Evolutionary conservation across 2,888 invertebrate genomes (phyloP).

Genomic region (Agrotis segetum): DNA sequence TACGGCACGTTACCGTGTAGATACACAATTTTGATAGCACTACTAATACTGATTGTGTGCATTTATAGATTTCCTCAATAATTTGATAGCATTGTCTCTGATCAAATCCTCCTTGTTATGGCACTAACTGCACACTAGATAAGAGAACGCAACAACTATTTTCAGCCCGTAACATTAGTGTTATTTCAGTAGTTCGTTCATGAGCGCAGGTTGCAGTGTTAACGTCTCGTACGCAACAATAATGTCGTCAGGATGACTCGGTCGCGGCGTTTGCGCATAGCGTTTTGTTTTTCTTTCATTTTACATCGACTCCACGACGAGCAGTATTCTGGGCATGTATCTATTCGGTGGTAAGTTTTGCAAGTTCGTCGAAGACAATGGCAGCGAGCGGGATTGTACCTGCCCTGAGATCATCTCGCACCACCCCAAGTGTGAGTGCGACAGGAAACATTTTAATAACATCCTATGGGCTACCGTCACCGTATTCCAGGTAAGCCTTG

Average conservation of each 20-base stretch:
- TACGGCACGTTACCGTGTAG: constrained; percentile 69
- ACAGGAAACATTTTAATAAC: constrained; percentile 99
- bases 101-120: constrained; percentile 44
- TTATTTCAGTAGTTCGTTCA: constrained; percentile 67
- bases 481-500: constrained; percentile 97
- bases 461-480: constrained; percentile 99
- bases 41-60: constrained; percentile 61
- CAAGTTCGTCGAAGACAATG: constrained; percentile 97
- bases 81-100: constrained; percentile 39
- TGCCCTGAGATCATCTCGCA: constrained; percentile 97
- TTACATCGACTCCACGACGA: constrained; percentile 88
- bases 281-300: constrained; percentile 90
- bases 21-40: constrained; percentile 62
- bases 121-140: constrained; percentile 66
- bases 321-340: constrained; percentile 99
- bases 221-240: constrained; percentile 81
- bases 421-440: constrained; percentile 98
- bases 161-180: constrained; percentile 74
- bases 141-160: constrained; percentile 51
- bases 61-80: constrained; percentile 52
- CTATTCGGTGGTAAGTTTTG: constrained; percentile 99
- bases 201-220: constrained; percentile 82
- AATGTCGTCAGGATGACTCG: constrained; percentile 82
- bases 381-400: constrained; percentile 96
- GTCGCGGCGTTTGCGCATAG: constrained; percentile 89